phyloP scores from a whole-genome alignment of 2,888 invertebrate genomes.

The Heliconius cydno region DNA sequence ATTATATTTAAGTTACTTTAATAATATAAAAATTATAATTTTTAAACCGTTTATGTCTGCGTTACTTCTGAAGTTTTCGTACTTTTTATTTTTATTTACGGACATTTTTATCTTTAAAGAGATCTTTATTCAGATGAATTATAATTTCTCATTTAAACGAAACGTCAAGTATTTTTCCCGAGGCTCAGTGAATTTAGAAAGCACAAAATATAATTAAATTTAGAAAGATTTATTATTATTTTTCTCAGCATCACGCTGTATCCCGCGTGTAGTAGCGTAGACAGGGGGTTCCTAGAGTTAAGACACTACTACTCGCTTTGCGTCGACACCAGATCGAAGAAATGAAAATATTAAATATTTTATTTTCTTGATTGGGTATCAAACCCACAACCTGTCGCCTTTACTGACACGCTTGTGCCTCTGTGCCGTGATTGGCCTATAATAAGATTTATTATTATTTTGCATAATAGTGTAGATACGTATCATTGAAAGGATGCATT shows the following conservation, averaged over 20 bases:
- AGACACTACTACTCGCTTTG: too few species aligned
- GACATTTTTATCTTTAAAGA: neutral
- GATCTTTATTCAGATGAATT: conserved; percentile 3
- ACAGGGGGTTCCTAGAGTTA: too few species aligned
- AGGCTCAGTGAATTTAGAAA: conserved; percentile 3
- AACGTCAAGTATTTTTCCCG: neutral
- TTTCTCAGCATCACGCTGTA: neutral
- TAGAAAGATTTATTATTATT: neutral
- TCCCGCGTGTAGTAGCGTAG: too few species aligned
- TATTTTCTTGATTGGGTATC: too few species aligned
- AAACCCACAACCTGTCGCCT: too few species aligned
- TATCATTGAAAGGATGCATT: neutral
- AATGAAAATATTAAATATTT: too few species aligned
- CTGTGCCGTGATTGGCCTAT: too few species aligned
- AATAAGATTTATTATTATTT: too few species aligned
- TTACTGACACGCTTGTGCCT: too few species aligned
- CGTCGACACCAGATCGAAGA: too few species aligned
- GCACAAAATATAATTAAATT: conserved; percentile 1
- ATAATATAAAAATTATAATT: neutral
- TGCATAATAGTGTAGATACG: too few species aligned
- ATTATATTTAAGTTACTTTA: neutral
- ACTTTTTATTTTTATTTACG: neutral
- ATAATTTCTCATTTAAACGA: conserved; percentile 11
- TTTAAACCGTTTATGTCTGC: neutral
- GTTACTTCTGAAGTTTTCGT: neutral